phyloP scores from a whole-genome alignment of 2,113 vertebrate species.

The Oryzias woworae region DNA sequence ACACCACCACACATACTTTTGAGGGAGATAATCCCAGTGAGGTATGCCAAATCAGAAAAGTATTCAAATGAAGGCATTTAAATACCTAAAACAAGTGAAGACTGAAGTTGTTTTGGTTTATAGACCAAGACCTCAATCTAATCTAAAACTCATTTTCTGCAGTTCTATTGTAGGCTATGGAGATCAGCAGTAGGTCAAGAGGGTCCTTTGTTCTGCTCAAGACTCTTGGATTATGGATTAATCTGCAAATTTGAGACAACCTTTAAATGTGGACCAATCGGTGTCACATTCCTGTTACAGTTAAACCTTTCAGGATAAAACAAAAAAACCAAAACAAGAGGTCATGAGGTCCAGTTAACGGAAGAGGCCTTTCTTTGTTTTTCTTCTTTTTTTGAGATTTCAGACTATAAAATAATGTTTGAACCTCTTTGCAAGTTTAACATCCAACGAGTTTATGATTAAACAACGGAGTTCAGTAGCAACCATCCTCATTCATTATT shows the following conservation, averaged over 20 bases:
- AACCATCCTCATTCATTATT: conserved; percentile 17
- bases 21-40: no score
- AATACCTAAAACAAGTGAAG: neutral
- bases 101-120: neutral
- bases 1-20: no score
- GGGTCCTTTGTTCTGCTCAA: conserved; percentile 35
- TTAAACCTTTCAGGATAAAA: conserved; percentile 36
- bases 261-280: conserved; percentile 28
- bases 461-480: neutral
- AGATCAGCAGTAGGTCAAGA: conserved; percentile 26
- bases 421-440: no score
- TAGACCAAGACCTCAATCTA: neutral
- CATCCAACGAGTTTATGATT: neutral
- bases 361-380: neutral
- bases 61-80: neutral
- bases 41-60: no score
- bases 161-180: neutral
- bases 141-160: neutral
- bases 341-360: conserved; percentile 12
- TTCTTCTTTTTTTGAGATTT: neutral
- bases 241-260: conserved; percentile 22
- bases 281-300: conserved; percentile 23
- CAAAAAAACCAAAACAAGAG: conserved; percentile 29
- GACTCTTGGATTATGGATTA: conserved; percentile 39
- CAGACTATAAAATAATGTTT: neutral